phyloP scores from a whole-genome alignment of 2,113 vertebrate genomes.

The Gambusia holbrooki region DNA sequence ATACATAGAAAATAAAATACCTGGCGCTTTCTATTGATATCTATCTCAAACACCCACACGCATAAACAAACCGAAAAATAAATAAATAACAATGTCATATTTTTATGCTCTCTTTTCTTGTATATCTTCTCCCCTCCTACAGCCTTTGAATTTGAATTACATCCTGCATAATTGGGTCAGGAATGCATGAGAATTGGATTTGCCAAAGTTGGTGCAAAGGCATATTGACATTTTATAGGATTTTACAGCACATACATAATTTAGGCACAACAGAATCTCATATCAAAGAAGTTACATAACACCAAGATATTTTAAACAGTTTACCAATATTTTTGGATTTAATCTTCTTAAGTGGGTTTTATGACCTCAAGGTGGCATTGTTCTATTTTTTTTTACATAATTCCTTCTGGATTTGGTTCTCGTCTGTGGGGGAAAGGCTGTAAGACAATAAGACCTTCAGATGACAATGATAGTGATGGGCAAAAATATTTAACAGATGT shows the following conservation, averaged over 20 bases:
- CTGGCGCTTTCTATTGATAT: conserved; percentile 57
- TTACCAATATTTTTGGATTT: conserved; percentile 52
- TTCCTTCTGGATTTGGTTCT: conserved; percentile 35
- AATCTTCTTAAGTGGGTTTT: conserved; percentile 51
- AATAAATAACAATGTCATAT: conserved; percentile 58
- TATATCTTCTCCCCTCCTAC: conserved; percentile 57
- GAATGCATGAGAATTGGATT: conserved; percentile 56
- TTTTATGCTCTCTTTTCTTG: conserved; percentile 44
- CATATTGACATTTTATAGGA: conserved; percentile 62
- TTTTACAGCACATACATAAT: conserved; percentile 60
- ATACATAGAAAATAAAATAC: conserved; percentile 34
- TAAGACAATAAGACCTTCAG: conserved; percentile 31
- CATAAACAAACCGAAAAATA: conserved; percentile 32
- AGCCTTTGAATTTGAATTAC: conserved; percentile 59
- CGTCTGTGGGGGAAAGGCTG: conserved; percentile 36
- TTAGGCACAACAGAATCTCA: conserved; percentile 24
- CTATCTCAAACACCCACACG: conserved; percentile 58
- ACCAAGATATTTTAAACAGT: conserved; percentile 35
- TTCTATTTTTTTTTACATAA: conserved; percentile 7
- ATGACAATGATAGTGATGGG: conserved; percentile 11
- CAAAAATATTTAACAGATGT: conserved; percentile 43
- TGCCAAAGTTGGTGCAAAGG: conserved; percentile 37
- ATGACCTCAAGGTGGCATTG: conserved; percentile 30
- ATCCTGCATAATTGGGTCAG: conserved; percentile 61
- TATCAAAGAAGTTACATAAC: conserved; percentile 45